Percentiles rank a stretch among this genome's conserved stretches.
phyloP scores from a whole-genome alignment of 2,888 invertebrate genomes.

The Volucella inanis region DNA sequence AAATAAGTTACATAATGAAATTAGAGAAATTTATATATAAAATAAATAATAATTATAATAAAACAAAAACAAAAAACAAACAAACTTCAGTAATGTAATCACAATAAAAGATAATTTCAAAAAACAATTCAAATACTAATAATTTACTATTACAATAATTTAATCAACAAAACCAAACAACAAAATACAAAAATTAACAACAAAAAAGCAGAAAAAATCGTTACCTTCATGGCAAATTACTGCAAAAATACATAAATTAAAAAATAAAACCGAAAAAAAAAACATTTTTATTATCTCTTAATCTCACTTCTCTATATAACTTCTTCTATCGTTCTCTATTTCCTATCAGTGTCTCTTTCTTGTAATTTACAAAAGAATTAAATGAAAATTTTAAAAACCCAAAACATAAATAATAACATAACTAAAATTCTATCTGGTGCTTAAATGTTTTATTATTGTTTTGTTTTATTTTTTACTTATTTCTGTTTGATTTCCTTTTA shows the following conservation, averaged over 20 bases:
- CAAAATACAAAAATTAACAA: slow-evolving; percentile 49
- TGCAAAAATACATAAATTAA: slow-evolving; percentile 43
- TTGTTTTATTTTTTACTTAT: slow-evolving; percentile 22
- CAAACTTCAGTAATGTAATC: slow-evolving; percentile 78
- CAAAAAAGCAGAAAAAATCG: slow-evolving; percentile 50
- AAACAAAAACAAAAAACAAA: slow-evolving; percentile 51
- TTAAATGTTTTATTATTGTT: slow-evolving; percentile 70
- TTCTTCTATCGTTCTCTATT: slow-evolving; percentile 74
- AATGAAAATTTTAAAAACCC: slow-evolving; percentile 49
- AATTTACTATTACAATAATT: slow-evolving; percentile 77
- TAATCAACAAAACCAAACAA: slow-evolving; percentile 52
- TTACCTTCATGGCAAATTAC: slow-evolving; percentile 71
- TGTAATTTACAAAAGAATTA: slow-evolving; percentile 67
- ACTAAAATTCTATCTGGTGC: slow-evolving; percentile 75
- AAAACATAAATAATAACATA: slow-evolving; percentile 57
- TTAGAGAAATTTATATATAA: slow-evolving; percentile 73
- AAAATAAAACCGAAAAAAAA: slow-evolving; percentile 51
- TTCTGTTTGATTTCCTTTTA: neutral
- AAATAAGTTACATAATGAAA: slow-evolving; percentile 71
- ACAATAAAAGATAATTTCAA: slow-evolving; percentile 74
- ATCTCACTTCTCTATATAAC: slow-evolving; percentile 73
- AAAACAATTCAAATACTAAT: neutral
- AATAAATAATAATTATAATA: slow-evolving; percentile 24
- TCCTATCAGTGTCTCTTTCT: slow-evolving; percentile 74
- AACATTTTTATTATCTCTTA: slow-evolving; percentile 30